Conservation (phyloP, 2,797 vertebrate genomes). For the Micrastur ruficollis region DNA sequence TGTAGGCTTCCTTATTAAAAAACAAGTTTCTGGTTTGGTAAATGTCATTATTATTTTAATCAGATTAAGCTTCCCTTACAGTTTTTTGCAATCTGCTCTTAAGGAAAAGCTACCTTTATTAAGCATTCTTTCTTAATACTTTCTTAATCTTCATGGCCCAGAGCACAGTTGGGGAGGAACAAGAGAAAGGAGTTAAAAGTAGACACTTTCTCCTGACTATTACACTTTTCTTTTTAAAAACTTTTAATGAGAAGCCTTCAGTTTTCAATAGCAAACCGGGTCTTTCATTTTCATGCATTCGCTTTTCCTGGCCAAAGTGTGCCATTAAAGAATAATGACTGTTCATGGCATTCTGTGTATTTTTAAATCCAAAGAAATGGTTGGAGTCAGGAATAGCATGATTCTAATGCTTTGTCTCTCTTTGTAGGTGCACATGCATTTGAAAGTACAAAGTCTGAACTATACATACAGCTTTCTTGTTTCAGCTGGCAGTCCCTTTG, state of each 20-base stretch:
- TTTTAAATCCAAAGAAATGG: constrained; percentile 11
- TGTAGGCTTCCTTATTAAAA: constrained; percentile 33
- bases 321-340: constrained; percentile 6
- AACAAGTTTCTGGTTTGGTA: constrained; percentile 28
- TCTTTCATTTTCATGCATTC: background rate
- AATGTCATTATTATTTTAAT: constrained; percentile 55
- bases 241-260: constrained; percentile 1
- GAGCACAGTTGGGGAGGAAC: background rate
- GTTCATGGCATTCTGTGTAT: background rate
- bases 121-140: constrained; percentile 14
- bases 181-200: background rate
- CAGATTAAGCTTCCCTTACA: background rate
- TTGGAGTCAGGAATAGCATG: background rate
- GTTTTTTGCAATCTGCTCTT: constrained; percentile 9
- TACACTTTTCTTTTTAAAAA: background rate
- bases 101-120: background rate
- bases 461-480: background rate
- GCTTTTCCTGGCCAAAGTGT: background rate
- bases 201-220: background rate
- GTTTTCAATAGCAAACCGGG: background rate
- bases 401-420: background rate
- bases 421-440: background rate
- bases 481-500: constrained; percentile 22
- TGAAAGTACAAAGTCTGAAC: background rate
- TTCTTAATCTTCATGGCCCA: background rate